Percentiles rank a stretch among this genome's conserved stretches.
Conservation (phyloP, 2,797 vertebrate species). For the Taeniopygia guttata region DNA sequence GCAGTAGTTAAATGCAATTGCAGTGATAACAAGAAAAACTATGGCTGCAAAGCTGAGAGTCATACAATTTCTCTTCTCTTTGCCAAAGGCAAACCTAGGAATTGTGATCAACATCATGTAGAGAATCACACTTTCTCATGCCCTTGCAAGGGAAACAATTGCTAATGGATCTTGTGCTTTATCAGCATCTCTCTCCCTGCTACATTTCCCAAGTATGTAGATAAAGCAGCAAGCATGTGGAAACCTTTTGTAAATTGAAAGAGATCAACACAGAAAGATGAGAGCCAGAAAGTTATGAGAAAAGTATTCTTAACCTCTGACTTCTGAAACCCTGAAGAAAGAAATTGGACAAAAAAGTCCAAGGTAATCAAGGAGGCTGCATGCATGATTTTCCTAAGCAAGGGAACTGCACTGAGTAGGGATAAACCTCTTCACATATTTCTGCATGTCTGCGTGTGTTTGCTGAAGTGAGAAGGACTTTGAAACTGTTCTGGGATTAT, state of each 20-base stretch:
- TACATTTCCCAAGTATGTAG: not conserved
- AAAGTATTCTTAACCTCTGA: not conserved
- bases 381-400: not conserved
- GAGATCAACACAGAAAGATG: not conserved
- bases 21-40: not conserved
- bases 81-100: not conserved
- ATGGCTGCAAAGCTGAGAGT: not conserved
- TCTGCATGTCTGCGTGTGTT: not conserved
- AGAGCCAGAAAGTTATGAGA: not conserved
- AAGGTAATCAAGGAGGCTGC: not conserved
- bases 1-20: not conserved
- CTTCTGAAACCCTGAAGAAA: not conserved
- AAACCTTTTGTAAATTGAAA: constrained; percentile 18
- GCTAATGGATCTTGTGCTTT: constrained; percentile 7
- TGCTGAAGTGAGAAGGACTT: not conserved
- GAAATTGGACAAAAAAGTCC: not conserved
- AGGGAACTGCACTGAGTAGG: not conserved
- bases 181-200: not conserved
- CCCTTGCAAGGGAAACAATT: not conserved
- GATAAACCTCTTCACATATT: not conserved
- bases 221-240: not conserved
- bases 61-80: not conserved
- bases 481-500: not conserved
- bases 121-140: not conserved
- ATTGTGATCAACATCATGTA: not conserved